Base-by-base conservation (phyloP, 1,140 invertebrate genomes). In the Drosophila albomicans region DNA sequence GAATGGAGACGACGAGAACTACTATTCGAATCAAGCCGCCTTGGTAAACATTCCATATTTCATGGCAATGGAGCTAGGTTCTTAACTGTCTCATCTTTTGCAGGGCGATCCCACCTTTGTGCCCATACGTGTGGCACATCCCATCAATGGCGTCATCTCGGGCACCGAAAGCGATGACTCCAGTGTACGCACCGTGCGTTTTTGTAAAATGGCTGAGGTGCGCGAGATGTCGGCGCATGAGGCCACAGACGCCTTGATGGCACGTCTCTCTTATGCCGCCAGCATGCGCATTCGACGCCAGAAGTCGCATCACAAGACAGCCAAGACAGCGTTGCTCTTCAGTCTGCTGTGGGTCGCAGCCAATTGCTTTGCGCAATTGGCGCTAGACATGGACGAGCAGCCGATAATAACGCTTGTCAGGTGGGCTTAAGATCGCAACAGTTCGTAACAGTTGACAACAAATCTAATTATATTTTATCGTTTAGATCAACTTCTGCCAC, bases 131-230 rank as follows among this genome's bases (percentile, higher is more conserved):
- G 95, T 95, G 62, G 94, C 95, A 28, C 75, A 89, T 59, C 48
- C 15, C 45, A n/a, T 59, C 48, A 81, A 62, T 28, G 79, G 68
- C 32, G 71, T 54, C 45, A 94, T 95, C 32, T 97, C 96, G 59
- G 96, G 96, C 35, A 96, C 96, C 45, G 97, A 98, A 91, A 97
- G 96, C 80, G 96, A 97, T 93, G 97, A 97, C 87, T 95, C 96
- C n/a, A 95, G 95, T 8, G 93, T 95, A 58, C 94, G 95, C 46
- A 95, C 95, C 64, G 97, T 97, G 30, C 94, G 96, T 81, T 98
- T 98, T 91, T 97, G 95, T 87, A 97, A 97, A 93, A 91, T 98
- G 67, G 97, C 96, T 32, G 97, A 98, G 93, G 96, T 97, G 3
- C 93, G 96, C 4, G 96, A 97, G 78, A 95, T 97, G 95, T 96